Conservation (phyloP, 2,888 invertebrate species). For the Marronus borbonicus region DNA sequence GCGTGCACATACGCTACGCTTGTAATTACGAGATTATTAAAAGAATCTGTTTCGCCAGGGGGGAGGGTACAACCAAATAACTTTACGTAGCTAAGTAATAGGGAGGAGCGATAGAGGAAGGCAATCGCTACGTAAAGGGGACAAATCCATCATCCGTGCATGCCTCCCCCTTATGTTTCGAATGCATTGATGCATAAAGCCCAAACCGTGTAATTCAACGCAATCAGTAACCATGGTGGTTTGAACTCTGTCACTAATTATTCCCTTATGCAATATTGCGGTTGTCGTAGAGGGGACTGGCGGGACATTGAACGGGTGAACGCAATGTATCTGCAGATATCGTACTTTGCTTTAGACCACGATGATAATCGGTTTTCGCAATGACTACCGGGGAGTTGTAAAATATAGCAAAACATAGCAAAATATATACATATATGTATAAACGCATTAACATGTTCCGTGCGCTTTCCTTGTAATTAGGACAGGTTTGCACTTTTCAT, state of each 20-base stretch:
- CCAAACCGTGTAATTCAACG: constrained; percentile 56
- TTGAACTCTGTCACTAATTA: constrained; percentile 54
- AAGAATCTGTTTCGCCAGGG: constrained; percentile 33
- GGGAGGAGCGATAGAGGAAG: constrained; percentile 26
- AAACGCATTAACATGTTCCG: too few relatives aligned
- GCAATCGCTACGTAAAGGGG: constrained; percentile 24
- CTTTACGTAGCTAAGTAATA: constrained; percentile 32
- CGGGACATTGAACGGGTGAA: constrained; percentile 20
- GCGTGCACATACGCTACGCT: constrained; percentile 8
- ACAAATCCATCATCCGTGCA: constrained; percentile 35
- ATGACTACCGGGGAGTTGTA: background rate
- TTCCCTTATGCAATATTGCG: constrained; percentile 51
- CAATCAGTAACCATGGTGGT: constrained; percentile 55
- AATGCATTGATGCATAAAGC: constrained; percentile 57
- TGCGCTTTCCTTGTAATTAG: too few relatives aligned
- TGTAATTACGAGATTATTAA: constrained; percentile 47
- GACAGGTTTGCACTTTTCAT: too few relatives aligned
- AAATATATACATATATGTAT: too few relatives aligned
- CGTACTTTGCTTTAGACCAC: constrained; percentile 26
- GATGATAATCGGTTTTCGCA: constrained; percentile 18
- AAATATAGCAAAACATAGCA: background rate
- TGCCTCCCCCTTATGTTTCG: constrained; percentile 49
- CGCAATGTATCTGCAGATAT: constrained; percentile 19
- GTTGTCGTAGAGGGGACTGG: constrained; percentile 31
- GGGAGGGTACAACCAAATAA: constrained; percentile 29